Evolutionary conservation across 37 sponge, comb jelly and placozoan species (phyloP).

Genomic region (Ianthella basta): DNA sequence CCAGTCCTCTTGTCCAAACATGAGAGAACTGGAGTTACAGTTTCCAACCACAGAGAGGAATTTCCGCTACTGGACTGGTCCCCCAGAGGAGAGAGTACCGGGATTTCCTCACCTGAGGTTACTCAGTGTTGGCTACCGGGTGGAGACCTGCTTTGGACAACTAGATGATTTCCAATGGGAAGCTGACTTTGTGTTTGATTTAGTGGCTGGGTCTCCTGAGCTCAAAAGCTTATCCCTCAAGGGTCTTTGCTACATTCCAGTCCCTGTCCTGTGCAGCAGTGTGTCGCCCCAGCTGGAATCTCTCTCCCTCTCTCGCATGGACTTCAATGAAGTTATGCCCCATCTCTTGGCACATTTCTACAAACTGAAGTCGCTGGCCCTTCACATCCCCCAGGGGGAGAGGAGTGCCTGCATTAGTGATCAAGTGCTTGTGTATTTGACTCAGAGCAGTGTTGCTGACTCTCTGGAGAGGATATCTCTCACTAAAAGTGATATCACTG

Average conservation of each 20-base stretch:
- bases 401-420: background rate
- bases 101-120: background rate
- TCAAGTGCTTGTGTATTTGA: background rate
- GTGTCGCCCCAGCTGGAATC: background rate
- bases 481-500: background rate
- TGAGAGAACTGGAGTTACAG: slow-evolving; percentile 1
- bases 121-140: background rate
- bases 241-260: background rate
- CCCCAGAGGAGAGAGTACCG: too few species aligned
- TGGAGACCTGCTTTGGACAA: background rate
- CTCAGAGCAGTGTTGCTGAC: background rate
- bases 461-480: background rate
- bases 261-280: background rate
- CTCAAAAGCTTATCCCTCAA: background rate
- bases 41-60: slow-evolving; percentile 5
- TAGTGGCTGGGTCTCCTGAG: background rate
- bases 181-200: background rate
- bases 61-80: background rate
- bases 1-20: slow-evolving; percentile 1
- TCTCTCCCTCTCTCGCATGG: slow-evolving; percentile 13
- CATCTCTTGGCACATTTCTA: background rate
- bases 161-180: slow-evolving; percentile 12
- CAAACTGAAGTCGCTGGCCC: background rate
- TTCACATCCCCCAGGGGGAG: background rate
- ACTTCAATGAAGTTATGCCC: background rate